Conservation (phyloP, 2,888 invertebrate species). For the Agrypnus murinus region DNA sequence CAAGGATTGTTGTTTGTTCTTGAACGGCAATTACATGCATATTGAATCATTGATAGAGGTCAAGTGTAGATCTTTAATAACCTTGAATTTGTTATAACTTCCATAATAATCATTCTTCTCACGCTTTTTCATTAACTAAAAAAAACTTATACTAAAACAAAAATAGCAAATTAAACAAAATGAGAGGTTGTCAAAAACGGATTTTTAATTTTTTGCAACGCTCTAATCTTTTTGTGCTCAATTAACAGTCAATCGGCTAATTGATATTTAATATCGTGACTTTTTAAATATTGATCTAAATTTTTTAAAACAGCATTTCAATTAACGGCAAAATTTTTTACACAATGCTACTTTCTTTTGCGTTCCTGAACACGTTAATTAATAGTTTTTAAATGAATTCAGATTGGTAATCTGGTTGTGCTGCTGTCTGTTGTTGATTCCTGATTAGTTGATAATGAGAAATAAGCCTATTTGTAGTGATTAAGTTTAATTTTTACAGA, state of each 20-base stretch:
- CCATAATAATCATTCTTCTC: not conserved
- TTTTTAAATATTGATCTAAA: constrained; percentile 13
- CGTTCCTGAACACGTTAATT: constrained; percentile 20
- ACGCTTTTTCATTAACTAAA: not conserved
- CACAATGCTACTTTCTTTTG: constrained; percentile 6
- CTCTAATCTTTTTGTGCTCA: not conserved
- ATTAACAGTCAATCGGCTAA: constrained; percentile 23
- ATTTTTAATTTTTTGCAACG: not conserved
- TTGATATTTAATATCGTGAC: constrained; percentile 7
- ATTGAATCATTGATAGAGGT: constrained; percentile 33
- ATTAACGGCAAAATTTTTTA: constrained; percentile 25
- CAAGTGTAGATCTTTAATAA: constrained; percentile 24
- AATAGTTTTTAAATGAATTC: constrained; percentile 25
- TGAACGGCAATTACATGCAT: constrained; percentile 35
- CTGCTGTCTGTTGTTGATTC: constrained; percentile 26
- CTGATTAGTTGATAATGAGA: constrained; percentile 26
- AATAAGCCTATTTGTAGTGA: constrained; percentile 27
- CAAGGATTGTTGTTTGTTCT: constrained; percentile 28
- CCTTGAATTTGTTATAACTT: not conserved
- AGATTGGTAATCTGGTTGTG: constrained; percentile 28
- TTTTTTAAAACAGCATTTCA: constrained; percentile 9
- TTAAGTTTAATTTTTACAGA: constrained; percentile 12
- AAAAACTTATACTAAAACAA: not conserved
- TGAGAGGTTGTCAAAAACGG: not conserved
- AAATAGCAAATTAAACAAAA: not conserved